A percentile compares a stretch with the other conserved stretches of the same genome.
phyloP scores from a whole-genome alignment of 2,888 invertebrate genomes.

The Leucophora obtusa region DNA sequence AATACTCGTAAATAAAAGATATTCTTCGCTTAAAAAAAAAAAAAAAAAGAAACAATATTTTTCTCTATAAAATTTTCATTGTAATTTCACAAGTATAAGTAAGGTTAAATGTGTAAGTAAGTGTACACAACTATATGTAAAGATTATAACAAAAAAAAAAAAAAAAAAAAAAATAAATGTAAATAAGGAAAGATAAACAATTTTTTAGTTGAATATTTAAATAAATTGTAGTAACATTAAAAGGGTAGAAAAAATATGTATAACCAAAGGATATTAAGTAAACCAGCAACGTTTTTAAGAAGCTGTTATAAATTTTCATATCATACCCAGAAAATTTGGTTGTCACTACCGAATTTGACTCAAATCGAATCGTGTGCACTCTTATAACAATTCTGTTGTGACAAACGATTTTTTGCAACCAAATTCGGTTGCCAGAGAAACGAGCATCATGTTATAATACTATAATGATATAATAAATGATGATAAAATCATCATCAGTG shows the following conservation, averaged over 20 bases:
- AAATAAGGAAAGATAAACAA: constrained; percentile 60
- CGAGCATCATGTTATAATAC: no score
- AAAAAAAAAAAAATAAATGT: constrained; percentile 51
- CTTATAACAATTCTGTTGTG: no score
- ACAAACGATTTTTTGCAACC: no score
- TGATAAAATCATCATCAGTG: no score
- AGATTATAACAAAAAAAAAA: constrained; percentile 26
- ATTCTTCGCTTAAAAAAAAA: no score
- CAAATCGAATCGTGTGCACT: no score
- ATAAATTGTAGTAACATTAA: constrained; percentile 55
- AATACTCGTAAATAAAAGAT: neutral
- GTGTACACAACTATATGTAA: constrained; percentile 17
- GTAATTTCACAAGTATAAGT: neutral
- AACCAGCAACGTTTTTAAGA: neutral
- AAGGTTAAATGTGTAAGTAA: neutral
- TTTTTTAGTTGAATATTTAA: constrained; percentile 65
- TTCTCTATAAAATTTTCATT: neutral
- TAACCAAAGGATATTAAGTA: neutral
- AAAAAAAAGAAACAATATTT: neutral
- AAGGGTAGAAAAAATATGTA: neutral
- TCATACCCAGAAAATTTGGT: no score
- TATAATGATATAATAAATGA: no score
- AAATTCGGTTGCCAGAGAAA: no score
- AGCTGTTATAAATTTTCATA: no score
- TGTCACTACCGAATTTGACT: no score